phyloP scores from a whole-genome alignment of 2,113 vertebrate genomes.

The Lasiurus cinereus region DNA sequence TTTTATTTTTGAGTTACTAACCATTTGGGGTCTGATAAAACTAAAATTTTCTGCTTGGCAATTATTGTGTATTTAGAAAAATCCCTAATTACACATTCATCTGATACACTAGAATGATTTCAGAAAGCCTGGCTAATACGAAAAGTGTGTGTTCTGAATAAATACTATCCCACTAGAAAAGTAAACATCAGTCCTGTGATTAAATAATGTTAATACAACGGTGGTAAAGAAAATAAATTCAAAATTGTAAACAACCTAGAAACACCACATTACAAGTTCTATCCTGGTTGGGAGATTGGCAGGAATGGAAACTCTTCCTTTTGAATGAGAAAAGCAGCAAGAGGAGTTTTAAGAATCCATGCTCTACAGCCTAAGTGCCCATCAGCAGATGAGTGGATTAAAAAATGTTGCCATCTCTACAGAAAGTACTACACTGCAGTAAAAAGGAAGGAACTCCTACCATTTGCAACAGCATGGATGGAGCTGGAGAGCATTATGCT shows the following conservation, averaged over 20 bases:
- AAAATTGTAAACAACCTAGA: conserved; percentile 67
- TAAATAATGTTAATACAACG: conserved; percentile 76
- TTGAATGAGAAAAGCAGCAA: background rate
- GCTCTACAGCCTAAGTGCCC: background rate
- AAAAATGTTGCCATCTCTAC: too few relatives aligned
- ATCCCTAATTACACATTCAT: conserved; percentile 79
- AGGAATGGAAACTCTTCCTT: background rate
- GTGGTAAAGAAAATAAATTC: conserved; percentile 67
- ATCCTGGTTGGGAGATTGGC: background rate
- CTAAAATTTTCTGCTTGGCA: conserved; percentile 72
- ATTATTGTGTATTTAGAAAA: conserved; percentile 77
- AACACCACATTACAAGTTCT: conserved; percentile 6
- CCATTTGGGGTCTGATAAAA: conserved; percentile 53
- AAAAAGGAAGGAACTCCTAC: too few relatives aligned
- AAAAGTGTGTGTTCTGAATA: conserved; percentile 75
- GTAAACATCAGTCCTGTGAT: conserved; percentile 71
- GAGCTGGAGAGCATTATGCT: too few relatives aligned
- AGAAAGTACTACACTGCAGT: too few relatives aligned
- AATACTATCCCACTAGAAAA: conserved; percentile 72
- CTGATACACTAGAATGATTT: conserved; percentile 76
- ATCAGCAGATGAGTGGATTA: too few relatives aligned
- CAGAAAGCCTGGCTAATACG: conserved; percentile 72
- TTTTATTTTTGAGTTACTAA: conserved; percentile 33
- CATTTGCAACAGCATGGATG: too few relatives aligned
- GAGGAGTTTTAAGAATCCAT: background rate